A percentile compares a stretch with the other conserved stretches of the same genome.
phyloP scores from a whole-genome alignment of 2,113 vertebrate genomes.

The Corvus moneduloides region DNA sequence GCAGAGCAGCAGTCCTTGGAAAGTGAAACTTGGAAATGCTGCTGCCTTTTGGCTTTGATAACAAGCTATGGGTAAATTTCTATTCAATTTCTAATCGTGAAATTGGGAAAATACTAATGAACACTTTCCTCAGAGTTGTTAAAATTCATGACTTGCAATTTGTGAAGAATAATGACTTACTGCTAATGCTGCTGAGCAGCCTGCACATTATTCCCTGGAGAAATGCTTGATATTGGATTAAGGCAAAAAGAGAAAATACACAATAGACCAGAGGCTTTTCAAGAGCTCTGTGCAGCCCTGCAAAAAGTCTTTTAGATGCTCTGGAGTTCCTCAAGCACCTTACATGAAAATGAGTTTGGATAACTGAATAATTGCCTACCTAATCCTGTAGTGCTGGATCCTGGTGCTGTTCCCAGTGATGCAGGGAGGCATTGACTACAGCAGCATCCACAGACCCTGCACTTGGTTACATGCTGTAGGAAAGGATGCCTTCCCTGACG shows the following conservation, averaged over 20 bases:
- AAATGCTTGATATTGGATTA: not conserved
- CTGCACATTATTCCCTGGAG: not conserved
- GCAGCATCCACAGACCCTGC: not conserved
- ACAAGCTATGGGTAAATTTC: not conserved
- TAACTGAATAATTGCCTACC: not conserved
- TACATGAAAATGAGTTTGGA: not conserved
- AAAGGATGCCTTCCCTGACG: not conserved
- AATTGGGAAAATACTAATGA: not conserved
- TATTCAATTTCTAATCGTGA: not conserved
- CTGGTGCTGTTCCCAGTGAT: rapidly evolving
- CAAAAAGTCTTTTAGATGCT: not conserved
- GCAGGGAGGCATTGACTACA: rapidly evolving
- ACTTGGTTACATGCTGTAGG: rapidly evolving
- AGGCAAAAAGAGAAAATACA: not conserved
- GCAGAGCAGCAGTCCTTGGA: not conserved
- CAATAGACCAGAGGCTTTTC: not conserved
- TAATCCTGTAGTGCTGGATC: not conserved
- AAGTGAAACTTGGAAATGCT: not conserved
- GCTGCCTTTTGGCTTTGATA: not conserved
- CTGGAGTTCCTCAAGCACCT: not conserved
- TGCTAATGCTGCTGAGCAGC: not conserved
- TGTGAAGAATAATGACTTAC: not conserved
- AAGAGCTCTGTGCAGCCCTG: not conserved
- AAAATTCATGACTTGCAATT: constrained; percentile 32
- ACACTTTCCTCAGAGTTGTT: not conserved